Evolutionary conservation across 2,888 invertebrate species (phyloP).

Genomic region (Ennomos quercinarius): DNA sequence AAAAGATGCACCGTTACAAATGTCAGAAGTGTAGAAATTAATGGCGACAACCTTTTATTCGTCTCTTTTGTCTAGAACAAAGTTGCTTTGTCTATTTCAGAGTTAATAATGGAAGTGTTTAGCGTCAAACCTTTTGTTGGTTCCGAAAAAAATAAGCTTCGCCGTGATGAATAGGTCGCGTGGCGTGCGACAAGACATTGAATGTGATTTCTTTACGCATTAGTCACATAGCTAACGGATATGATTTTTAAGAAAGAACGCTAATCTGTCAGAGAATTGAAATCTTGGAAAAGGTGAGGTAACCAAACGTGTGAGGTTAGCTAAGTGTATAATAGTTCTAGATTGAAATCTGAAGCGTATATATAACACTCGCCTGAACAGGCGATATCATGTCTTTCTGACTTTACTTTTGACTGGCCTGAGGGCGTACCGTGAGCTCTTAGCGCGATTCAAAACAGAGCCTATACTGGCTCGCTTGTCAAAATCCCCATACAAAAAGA

Average conservation of each 20-base stretch:
- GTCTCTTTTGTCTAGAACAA: slow-evolving; percentile 74
- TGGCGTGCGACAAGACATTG: slow-evolving; percentile 73
- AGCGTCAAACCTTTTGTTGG: slow-evolving; percentile 79
- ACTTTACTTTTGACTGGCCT: too few relatives aligned
- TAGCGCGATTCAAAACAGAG: too few relatives aligned
- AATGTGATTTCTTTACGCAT: slow-evolving; percentile 73
- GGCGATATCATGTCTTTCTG: too few relatives aligned
- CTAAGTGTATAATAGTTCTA: too few relatives aligned
- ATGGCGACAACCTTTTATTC: slow-evolving; percentile 82
- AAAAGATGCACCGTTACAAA: slow-evolving; percentile 78
- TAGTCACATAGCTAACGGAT: slow-evolving; percentile 56
- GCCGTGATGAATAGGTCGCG: slow-evolving; percentile 73
- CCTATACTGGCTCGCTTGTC: too few relatives aligned
- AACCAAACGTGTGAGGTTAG: too few relatives aligned
- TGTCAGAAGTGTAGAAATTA: slow-evolving; percentile 81
- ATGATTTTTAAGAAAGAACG: slow-evolving; percentile 24
- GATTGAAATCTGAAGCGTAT: too few relatives aligned
- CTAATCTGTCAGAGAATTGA: slow-evolving; percentile 5
- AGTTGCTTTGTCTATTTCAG: slow-evolving; percentile 80
- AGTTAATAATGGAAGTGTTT: slow-evolving; percentile 82
- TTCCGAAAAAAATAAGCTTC: slow-evolving; percentile 67
- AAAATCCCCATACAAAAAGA: too few relatives aligned
- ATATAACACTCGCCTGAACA: too few relatives aligned
- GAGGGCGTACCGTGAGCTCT: too few relatives aligned
- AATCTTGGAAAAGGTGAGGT: background rate